A percentile compares a stretch with the other conserved stretches of the same genome.
Evolutionary conservation across 2,113 vertebrate genomes (phyloP).

Genomic region (Ginglymostoma cirratum): DNA sequence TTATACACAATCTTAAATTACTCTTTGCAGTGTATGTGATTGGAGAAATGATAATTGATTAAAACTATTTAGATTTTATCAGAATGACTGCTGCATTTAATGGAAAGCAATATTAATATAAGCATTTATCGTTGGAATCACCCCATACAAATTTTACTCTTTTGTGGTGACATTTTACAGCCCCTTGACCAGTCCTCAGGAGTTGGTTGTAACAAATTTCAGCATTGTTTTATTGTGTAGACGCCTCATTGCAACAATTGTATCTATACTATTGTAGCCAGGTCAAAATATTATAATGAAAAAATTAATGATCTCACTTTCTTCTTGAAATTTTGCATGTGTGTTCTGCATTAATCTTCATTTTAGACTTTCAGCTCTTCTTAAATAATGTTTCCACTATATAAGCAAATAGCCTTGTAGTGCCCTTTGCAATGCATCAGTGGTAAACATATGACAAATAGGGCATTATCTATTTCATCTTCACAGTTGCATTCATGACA

Average conservation of each 20-base stretch:
- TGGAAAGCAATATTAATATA: not conserved
- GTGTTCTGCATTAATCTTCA: not conserved
- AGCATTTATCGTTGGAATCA: too few relatives aligned
- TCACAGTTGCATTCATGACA: slow-evolving; percentile 59
- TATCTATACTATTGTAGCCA: not conserved
- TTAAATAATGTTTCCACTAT: not conserved
- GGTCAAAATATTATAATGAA: not conserved
- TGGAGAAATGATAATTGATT: not conserved
- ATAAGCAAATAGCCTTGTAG: slow-evolving; percentile 20
- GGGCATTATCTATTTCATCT: slow-evolving; percentile 55
- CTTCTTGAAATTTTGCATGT: not conserved
- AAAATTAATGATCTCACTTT: not conserved
- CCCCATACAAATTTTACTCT: not conserved
- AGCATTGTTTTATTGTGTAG: not conserved
- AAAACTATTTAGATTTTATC: not conserved
- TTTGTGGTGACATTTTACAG: not conserved
- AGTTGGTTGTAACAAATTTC: not conserved
- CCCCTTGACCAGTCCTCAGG: not conserved
- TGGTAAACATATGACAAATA: slow-evolving; percentile 48
- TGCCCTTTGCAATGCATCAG: slow-evolving; percentile 44
- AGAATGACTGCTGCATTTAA: not conserved
- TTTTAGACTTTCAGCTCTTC: not conserved
- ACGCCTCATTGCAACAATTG: not conserved
- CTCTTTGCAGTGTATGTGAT: not conserved
- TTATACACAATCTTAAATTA: not conserved